Evolutionary conservation across 2,113 vertebrate species (phyloP).

Genomic region (Psophia crepitans): DNA sequence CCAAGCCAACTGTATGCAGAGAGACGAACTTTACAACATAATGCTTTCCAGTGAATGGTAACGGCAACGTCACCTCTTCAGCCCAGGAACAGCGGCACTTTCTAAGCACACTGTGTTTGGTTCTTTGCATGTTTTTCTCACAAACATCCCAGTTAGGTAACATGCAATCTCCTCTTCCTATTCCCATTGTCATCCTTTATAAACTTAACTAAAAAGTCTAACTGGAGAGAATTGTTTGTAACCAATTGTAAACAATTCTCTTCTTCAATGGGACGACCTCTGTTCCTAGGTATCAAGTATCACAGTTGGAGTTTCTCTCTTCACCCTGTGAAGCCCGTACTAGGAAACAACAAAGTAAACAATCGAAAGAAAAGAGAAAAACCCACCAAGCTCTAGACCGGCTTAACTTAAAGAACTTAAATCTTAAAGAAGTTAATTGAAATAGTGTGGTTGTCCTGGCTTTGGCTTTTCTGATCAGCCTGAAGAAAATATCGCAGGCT

Average conservation of each 20-base stretch:
- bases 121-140: not conserved
- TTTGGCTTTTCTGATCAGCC: not conserved
- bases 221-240: not conserved
- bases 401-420: not conserved
- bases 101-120: not conserved
- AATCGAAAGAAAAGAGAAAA: not conserved
- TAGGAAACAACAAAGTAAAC: conserved; percentile 34
- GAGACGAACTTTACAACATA: not conserved
- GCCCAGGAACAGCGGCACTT: not conserved
- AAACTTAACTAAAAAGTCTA: not conserved
- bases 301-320: conserved; percentile 20
- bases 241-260: not conserved
- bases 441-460: not conserved
- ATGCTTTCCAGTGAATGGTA: not conserved
- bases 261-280: not conserved
- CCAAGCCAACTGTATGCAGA: not conserved
- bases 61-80: not conserved
- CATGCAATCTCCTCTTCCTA: not conserved
- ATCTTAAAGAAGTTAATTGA: not conserved
- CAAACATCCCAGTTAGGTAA: not conserved
- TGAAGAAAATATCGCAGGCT: not conserved
- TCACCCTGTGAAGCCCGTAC: not conserved
- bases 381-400: not conserved
- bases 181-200: not conserved
- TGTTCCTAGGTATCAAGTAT: not conserved